Conservation (phyloP, 1,140 invertebrate species). For the Delia radicum region DNA sequence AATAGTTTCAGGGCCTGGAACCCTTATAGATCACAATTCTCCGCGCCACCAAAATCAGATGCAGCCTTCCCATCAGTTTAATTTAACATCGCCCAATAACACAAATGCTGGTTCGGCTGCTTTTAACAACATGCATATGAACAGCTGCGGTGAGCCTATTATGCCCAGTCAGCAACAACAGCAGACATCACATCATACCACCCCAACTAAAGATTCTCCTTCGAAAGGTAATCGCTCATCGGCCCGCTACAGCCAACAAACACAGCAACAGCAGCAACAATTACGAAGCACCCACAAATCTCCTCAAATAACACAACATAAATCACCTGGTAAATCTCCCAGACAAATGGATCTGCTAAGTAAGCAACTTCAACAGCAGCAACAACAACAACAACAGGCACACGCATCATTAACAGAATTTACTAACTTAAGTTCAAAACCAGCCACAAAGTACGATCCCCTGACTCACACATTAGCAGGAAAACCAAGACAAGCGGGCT, state of each 20-base stretch:
- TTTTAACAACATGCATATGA: conserved; percentile 33
- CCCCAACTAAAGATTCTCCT: conserved; percentile 44
- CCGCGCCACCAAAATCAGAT: conserved; percentile 35
- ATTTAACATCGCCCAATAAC: conserved; percentile 43
- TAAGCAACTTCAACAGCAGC: conserved; percentile 33
- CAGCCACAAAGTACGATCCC: conserved; percentile 42
- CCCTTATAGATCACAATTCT: conserved; percentile 31
- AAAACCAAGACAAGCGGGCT: conserved; percentile 59
- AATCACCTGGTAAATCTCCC: conserved; percentile 76
- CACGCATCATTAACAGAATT: conserved; percentile 32
- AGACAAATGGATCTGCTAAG: conserved; percentile 56
- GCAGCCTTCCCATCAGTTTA: conserved; percentile 37
- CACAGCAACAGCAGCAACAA: conserved; percentile 45
- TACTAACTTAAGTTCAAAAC: conserved; percentile 27
- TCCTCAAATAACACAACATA: conserved; percentile 59
- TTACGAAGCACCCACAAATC: conserved; percentile 60
- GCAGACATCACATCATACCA: conserved; percentile 20
- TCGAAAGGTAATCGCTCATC: conserved; percentile 36
- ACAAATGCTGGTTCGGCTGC: conserved; percentile 18
- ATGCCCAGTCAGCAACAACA: conserved; percentile 33
- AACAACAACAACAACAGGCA: conserved; percentile 28
- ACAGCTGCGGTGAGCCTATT: conserved; percentile 36
- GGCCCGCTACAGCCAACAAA: conserved; percentile 32
- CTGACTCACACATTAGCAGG: conserved; percentile 48
- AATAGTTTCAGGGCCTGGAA: conserved; percentile 57